Evolutionary conservation across 2,113 vertebrate species (phyloP), one percentile per base, ranked within the genome.

Genomic region (Otolemur garnettii): DNA sequence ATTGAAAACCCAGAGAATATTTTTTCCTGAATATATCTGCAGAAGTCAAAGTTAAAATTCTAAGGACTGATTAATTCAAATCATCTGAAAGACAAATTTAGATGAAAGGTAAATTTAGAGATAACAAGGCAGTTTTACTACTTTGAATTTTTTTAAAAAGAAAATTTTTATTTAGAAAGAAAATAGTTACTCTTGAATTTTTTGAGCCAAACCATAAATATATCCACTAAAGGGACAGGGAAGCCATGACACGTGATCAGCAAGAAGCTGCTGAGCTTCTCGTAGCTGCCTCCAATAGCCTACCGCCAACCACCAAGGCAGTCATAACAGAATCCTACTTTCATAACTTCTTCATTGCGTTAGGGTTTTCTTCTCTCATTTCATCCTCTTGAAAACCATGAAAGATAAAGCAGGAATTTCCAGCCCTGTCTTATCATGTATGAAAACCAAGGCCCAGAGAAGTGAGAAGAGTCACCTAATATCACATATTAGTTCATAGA

Each of bases 151-250:
- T 88, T 96, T 86, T 74, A 10, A 55, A 78, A 79, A 68, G 21
- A 72, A 33, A 12, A 66, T 82, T 93, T 94, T 93, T 42, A 84
- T 81, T 78, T 96, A 81, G 81, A 95, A 93, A 92, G 78, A 90
- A 91, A 78, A 64, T 42, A 68, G 24, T 95, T 90, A 30, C 77
- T 95, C 75, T 91, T 45, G 57, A 85, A 68, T 68, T 93, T 60
- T 96, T 86, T 66, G 93, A 81, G 50, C 59, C 77, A 92, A 96
- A 85, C 77, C 92, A 95, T 90, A 91, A 71, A 83, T 35, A 17
- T 38, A 42, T 64, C 62, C 64, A 57, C 87, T 77, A 93, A 91
- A 93, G 86, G 42, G 55, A 66, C 59, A 83, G 83, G 33, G 64
- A 85, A n/a, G 72, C 87, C 69, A 59, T 91, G 74, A 72, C 77